Base-by-base conservation (phyloP, 2,888 invertebrate species). In the Lordiphosa fenestrarum region DNA sequence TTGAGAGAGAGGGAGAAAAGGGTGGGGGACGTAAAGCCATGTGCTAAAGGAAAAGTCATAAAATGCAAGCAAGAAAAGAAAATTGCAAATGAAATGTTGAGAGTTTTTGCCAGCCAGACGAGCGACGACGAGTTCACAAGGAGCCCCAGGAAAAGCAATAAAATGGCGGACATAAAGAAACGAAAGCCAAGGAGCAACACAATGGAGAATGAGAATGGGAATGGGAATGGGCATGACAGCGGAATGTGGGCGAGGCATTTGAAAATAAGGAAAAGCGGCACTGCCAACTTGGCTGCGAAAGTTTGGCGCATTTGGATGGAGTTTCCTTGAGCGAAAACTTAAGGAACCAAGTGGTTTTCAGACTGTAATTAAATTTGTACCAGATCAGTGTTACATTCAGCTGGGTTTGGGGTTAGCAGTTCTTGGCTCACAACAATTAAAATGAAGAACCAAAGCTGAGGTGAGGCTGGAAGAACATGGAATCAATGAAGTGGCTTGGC, bases 41-140 rank as follows among this genome's bases (percentile, higher is more conserved):
- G 60, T 66, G 70, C 67, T 68, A 65, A 81, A 68, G 82, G 73
- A 82, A 78, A 78, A 70, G 76, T 73, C 73, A 71, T 78, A 78
- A 78, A 83, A 78, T 72, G 76, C 68, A 71, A 77, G 66, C 74
- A 66, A 62, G 64, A 74, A 71, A 74, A 64, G 82, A 82, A 78
- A 73, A 82, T 66, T 69, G 74, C 75, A 82, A 76, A 76, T 82
- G 74, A 76, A 76, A 76, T 77, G 71, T 62, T 66, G 63, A 66
- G 73, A 70, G 55, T 64, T 64, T 71, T 44, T 30, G 56, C 65
- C 35, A 64, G 66, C 54, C 44, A 44, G 30, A 33, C 30, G 23
- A 44, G 41, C 40, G 46, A 48, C 38, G 48, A 30, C 38, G 48
- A 30, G 23, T 6, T 36, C 38, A 42, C 21, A 50, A 25, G 47